Percentiles rank a stretch among this genome's conserved stretches.
phyloP scores from a whole-genome alignment of 2,113 vertebrate species.

The Ameiurus melas region DNA sequence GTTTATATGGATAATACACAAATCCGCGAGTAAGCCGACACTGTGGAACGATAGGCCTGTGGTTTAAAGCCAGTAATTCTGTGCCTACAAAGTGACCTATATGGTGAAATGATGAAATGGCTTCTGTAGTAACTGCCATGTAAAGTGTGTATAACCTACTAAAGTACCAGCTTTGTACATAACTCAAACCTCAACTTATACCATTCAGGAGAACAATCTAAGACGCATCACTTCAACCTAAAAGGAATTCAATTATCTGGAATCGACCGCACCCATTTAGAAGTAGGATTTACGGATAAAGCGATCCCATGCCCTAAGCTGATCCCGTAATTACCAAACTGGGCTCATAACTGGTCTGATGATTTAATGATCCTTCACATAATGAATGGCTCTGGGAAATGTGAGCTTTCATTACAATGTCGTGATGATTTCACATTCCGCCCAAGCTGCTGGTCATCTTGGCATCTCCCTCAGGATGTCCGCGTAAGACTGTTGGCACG shows the following conservation, averaged over 20 bases:
- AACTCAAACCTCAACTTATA: not conserved
- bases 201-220: not conserved
- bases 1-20: not conserved
- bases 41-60: not conserved
- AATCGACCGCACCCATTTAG: not conserved
- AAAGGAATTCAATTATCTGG: conserved; percentile 33
- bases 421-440: conserved; percentile 19
- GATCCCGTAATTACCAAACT: conserved; percentile 46
- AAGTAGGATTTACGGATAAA: conserved; percentile 25
- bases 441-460: conserved; percentile 28
- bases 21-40: not conserved
- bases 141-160: not conserved
- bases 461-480: conserved; percentile 36
- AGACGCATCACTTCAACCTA: not conserved
- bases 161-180: not conserved
- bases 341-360: conserved; percentile 42
- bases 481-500: conserved; percentile 29
- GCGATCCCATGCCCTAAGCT: conserved; percentile 18
- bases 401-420: conserved; percentile 18
- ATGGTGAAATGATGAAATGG: not conserved
- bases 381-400: conserved; percentile 36
- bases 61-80: not conserved
- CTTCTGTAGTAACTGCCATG: not conserved
- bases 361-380: conserved; percentile 45
- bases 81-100: not conserved